Conservation (phyloP, 2,888 invertebrate species). For the Coremacera marginata region DNA sequence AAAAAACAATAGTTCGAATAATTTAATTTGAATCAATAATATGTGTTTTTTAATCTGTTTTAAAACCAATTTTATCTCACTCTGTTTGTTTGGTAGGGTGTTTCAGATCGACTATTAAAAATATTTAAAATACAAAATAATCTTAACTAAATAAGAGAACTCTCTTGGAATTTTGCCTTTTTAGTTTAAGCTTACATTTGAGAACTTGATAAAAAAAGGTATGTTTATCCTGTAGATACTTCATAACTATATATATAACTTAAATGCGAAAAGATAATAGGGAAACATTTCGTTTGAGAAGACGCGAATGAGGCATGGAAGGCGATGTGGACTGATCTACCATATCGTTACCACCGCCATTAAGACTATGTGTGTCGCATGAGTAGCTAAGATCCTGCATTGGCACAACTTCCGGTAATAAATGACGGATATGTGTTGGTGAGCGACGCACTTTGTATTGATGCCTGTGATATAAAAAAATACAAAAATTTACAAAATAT, state of each 20-base stretch:
- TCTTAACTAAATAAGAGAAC: no score
- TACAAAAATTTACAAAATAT: neutral
- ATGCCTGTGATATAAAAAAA: slow-evolving; percentile 57
- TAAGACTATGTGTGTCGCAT: slow-evolving; percentile 62
- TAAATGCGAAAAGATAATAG: slow-evolving; percentile 69
- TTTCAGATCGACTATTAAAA: no score
- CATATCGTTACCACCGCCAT: slow-evolving; percentile 56
- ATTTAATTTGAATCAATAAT: no score
- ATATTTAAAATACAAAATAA: no score
- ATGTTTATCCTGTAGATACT: no score
- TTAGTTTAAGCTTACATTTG: no score
- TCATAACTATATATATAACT: slow-evolving; percentile 28
- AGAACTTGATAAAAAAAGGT: no score
- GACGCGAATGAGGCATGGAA: slow-evolving; percentile 58
- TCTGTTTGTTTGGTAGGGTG: no score
- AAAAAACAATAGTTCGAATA: no score
- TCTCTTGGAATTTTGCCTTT: no score
- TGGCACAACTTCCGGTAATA: slow-evolving; percentile 68
- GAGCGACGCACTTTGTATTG: slow-evolving; percentile 67
- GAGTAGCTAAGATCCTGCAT: slow-evolving; percentile 65
- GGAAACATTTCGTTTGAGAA: slow-evolving; percentile 67
- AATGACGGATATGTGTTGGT: slow-evolving; percentile 67
- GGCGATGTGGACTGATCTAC: slow-evolving; percentile 53
- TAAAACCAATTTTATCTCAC: no score
- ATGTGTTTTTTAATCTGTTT: no score